Percentiles rank a stretch among this genome's conserved stretches.
Conservation (phyloP, 2,888 invertebrate genomes). For the Ochropacha duplaris region DNA sequence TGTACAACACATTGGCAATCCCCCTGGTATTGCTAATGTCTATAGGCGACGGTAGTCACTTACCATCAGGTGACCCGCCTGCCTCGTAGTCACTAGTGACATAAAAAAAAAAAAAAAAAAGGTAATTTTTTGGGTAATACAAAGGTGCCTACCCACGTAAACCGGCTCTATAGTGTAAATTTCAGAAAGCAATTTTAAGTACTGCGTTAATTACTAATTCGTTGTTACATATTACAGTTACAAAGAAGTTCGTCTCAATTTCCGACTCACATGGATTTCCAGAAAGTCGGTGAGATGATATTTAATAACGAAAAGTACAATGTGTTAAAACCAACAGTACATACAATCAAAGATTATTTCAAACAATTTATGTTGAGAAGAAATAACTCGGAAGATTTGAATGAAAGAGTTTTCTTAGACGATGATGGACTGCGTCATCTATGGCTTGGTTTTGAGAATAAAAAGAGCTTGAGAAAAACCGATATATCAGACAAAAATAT, state of each 20-base stretch:
- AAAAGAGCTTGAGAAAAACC: conserved; percentile 38
- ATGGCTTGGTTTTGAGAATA: conserved; percentile 49
- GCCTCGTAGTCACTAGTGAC: too few relatives aligned
- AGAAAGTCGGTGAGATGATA: conserved; percentile 50
- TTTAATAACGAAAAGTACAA: conserved; percentile 55
- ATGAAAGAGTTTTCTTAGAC: conserved; percentile 51
- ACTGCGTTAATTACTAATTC: too few relatives aligned
- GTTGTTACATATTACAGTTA: conserved; percentile 23
- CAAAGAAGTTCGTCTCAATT: conserved; percentile 27
- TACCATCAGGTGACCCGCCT: too few relatives aligned
- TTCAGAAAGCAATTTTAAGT: too few relatives aligned
- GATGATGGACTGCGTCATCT: conserved; percentile 59
- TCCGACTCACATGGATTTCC: conserved; percentile 54
- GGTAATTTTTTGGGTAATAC: too few relatives aligned
- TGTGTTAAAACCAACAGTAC: conserved; percentile 50
- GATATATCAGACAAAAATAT: conserved; percentile 11
- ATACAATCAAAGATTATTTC: conserved; percentile 54
- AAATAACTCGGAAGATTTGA: conserved; percentile 21
- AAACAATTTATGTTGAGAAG: conserved; percentile 46
- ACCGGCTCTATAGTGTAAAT: too few relatives aligned
- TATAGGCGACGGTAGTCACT: too few relatives aligned
- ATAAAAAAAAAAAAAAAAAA: too few relatives aligned
- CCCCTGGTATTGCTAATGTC: too few relatives aligned
- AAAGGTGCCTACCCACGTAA: too few relatives aligned
- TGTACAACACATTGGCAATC: too few relatives aligned